Conservation (phyloP, 92 coral and sea anemone species). For the Scolanthus callimorphus region DNA sequence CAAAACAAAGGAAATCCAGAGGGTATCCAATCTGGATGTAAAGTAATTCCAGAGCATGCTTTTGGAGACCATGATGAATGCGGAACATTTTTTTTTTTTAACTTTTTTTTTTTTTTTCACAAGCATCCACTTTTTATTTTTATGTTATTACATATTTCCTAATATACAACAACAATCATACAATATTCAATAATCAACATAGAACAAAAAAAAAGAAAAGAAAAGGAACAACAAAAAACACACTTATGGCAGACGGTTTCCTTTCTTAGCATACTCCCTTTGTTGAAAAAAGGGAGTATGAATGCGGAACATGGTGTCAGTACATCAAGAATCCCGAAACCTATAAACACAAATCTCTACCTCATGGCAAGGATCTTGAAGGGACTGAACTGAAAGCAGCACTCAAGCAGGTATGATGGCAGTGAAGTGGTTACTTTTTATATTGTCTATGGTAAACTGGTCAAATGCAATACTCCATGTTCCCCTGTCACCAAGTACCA, state of each 20-base stretch:
- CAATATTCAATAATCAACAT: too few relatives aligned
- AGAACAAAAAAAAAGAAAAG: too few relatives aligned
- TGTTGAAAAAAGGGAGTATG: too few relatives aligned
- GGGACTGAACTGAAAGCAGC: slow-evolving; percentile 19
- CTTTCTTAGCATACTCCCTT: too few relatives aligned
- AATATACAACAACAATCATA: too few relatives aligned
- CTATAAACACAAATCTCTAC: slow-evolving; percentile 9
- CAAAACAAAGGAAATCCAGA: slow-evolving; percentile 23
- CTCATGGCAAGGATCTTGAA: slow-evolving; percentile 19
- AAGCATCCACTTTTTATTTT: too few relatives aligned
- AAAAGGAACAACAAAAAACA: too few relatives aligned
- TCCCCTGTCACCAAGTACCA: neutral
- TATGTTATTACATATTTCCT: too few relatives aligned
- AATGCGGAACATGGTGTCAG: slow-evolving; percentile 16
- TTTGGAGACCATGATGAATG: slow-evolving; percentile 22
- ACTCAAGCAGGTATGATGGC: neutral
- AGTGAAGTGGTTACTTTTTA: neutral
- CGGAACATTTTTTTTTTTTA: too few relatives aligned
- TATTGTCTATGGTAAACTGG: too few relatives aligned
- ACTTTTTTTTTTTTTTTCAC: too few relatives aligned
- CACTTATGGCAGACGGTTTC: too few relatives aligned
- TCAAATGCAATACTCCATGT: neutral
- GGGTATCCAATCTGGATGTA: slow-evolving; percentile 13
- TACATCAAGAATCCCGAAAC: slow-evolving; percentile 5
- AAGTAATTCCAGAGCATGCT: slow-evolving; percentile 15